Conservation (phyloP, 1,140 invertebrate genomes). For the Choristoneura fumiferana region DNA sequence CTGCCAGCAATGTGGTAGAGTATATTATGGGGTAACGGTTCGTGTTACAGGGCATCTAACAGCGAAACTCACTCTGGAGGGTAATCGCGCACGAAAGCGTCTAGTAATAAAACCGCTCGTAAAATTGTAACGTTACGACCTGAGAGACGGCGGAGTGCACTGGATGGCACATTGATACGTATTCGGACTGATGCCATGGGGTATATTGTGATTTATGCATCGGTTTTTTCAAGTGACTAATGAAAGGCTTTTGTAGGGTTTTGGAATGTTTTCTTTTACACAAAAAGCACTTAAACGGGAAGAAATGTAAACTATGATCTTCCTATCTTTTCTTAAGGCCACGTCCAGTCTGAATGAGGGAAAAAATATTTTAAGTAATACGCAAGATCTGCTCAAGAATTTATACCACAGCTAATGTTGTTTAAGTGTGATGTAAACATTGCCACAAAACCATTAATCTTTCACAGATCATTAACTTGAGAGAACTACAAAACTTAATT, state of each 20-base stretch:
- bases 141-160: conserved; percentile 66
- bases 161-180: conserved; percentile 68
- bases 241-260: not conserved
- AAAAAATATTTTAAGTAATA: too few relatives aligned
- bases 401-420: too few relatives aligned
- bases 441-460: too few relatives aligned
- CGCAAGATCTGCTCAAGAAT: too few relatives aligned
- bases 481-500: too few relatives aligned
- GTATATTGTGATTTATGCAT: conserved; percentile 55
- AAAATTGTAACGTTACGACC: conserved; percentile 75
- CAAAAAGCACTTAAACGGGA: too few relatives aligned
- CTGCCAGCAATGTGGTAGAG: conserved; percentile 25
- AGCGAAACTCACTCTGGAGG: conserved; percentile 75
- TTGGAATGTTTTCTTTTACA: not conserved
- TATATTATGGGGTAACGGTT: conserved; percentile 36
- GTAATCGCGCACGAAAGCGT: conserved; percentile 76
- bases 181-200: conserved; percentile 43
- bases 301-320: too few relatives aligned
- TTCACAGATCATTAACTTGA: too few relatives aligned
- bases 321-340: too few relatives aligned
- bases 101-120: conserved; percentile 75
- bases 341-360: too few relatives aligned
- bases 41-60: conserved; percentile 57
- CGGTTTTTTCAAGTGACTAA: conserved; percentile 45
- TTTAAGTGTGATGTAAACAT: too few relatives aligned